Base-by-base conservation (phyloP, 1,140 invertebrate species). In the Coenobita brevimanus region DNA sequence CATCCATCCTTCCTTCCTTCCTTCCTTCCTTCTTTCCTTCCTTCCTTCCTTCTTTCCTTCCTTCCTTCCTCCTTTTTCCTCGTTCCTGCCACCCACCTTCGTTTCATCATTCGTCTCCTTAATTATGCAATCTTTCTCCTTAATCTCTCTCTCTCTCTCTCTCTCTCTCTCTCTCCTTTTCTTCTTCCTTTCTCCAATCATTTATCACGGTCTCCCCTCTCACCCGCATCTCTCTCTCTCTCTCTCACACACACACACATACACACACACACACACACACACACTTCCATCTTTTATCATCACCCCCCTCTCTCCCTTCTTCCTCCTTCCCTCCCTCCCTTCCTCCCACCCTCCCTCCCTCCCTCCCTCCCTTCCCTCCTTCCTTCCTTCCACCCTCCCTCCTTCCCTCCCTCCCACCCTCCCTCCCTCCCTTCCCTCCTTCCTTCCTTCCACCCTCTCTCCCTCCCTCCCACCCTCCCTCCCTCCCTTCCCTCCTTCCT, bases 361-460 rank as follows among this genome's bases (percentile, higher is more conserved):
- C 71, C 36, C 36, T 38, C 36, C n/a, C 36, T 38, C 36, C 8
- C n/a, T n/a, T 38, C 36, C n/a, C 36, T 38, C 36, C n/a, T n/a
- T 38, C 17, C 8, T 10, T 21, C 17, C n/a, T 38, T 17, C 36
- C n/a, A 3, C 33, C 36, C 71, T 75, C 71, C 36, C 71, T 75
- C 71, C 36, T 33, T 36, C 71, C 36, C 71, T 75, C 71, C 36
- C 71, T 38, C 71, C 36, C 71, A 30, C 71, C 36, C 71, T 75
- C 71, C 36, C 71, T 75, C 71, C 36, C 71, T 75, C 71, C 36
- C 71, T 75, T 33, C 36, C 71, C 36, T 33, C 36, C 71, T 75
- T 33, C 36, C 71, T 75, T 33, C 36, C 71, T 75, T 33, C 36
- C 71, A 30, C 71, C 36, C 71, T 75, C 71, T 75, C 71, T 75